Conservation (phyloP, 2,797 vertebrate genomes). For the Erpetoichthys calabaricus region DNA sequence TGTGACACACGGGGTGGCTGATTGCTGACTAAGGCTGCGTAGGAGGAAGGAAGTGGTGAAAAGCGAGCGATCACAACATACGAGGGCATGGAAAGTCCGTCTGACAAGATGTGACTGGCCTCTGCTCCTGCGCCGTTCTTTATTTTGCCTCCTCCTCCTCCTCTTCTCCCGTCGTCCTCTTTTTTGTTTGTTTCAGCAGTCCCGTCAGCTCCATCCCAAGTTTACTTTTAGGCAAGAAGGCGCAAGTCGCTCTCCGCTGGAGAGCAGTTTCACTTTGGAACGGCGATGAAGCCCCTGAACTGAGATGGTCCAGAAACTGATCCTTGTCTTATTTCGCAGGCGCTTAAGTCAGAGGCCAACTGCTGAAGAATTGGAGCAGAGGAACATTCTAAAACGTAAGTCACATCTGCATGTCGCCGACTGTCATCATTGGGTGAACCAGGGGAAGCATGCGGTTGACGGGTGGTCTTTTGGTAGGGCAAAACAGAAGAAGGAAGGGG, state of each 20-base stretch:
- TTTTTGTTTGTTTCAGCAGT: too few species aligned
- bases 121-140: not conserved
- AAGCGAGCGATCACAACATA: constrained; percentile 16
- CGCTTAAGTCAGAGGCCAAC: constrained; percentile 94
- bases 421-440: not conserved
- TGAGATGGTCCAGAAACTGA: constrained; percentile 60
- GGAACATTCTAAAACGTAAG: constrained; percentile 98
- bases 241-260: not conserved
- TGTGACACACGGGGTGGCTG: too few species aligned
- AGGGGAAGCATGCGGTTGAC: not conserved
- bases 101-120: not conserved
- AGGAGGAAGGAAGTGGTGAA: constrained; percentile 45
- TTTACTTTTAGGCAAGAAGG: not conserved
- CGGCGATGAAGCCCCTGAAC: constrained; percentile 15
- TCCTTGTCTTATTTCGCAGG: constrained; percentile 62
- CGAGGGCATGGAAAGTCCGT: not conserved
- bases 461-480: too few species aligned
- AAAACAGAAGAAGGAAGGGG: too few species aligned
- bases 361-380: constrained; percentile 90
- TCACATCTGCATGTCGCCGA: constrained; percentile 17
- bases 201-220: not conserved
- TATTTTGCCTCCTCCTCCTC: too few species aligned
- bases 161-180: too few species aligned
- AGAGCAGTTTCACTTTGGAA: not conserved
- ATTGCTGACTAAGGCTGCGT: not conserved